These are phyloP conservation scores for Datnioides undecimradiatus DNA, from an alignment of 2,113 vertebrate genomes.

Conservation along the genomic window DNA sequence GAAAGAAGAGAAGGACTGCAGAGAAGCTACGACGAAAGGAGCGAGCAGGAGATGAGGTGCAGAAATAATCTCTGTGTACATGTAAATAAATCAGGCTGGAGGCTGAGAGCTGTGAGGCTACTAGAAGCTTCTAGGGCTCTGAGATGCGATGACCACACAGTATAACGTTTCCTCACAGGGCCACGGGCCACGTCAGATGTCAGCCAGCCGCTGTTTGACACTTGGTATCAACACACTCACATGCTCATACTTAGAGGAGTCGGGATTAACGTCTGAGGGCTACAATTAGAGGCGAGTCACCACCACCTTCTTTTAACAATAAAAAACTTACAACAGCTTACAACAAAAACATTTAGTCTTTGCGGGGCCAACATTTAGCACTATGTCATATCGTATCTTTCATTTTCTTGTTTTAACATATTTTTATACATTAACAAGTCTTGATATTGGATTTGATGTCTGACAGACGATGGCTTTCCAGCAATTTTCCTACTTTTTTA, in stretches of 20 bases:
- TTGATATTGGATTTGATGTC: neutral
- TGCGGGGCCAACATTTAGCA: neutral
- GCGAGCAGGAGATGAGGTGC: slow-evolving; percentile 43
- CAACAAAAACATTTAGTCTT: neutral
- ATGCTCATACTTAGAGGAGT: slow-evolving; percentile 24
- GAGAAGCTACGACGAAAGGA: slow-evolving; percentile 13
- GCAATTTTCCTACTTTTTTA: no score
- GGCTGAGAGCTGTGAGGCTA: slow-evolving; percentile 15
- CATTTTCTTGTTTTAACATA: no score
- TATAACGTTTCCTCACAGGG: slow-evolving; percentile 43
- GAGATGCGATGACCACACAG: slow-evolving; percentile 38
- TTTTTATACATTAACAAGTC: no score
- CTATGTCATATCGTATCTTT: no score
- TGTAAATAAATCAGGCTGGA: slow-evolving; percentile 53
- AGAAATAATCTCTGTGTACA: slow-evolving; percentile 50
- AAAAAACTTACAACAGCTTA: neutral
- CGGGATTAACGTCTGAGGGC: slow-evolving; percentile 36
- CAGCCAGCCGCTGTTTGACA: slow-evolving; percentile 50
- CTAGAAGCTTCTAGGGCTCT: neutral
- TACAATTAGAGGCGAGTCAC: neutral
- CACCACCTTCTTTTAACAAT: neutral
- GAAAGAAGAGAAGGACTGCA: neutral
- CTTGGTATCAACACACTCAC: slow-evolving; percentile 33
- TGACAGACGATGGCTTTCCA: no score
- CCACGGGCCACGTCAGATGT: slow-evolving; percentile 45